Percentiles rank a stretch among this genome's conserved stretches.
phyloP scores from a whole-genome alignment of 2,113 vertebrate species.

The Pelecanus crispus region DNA sequence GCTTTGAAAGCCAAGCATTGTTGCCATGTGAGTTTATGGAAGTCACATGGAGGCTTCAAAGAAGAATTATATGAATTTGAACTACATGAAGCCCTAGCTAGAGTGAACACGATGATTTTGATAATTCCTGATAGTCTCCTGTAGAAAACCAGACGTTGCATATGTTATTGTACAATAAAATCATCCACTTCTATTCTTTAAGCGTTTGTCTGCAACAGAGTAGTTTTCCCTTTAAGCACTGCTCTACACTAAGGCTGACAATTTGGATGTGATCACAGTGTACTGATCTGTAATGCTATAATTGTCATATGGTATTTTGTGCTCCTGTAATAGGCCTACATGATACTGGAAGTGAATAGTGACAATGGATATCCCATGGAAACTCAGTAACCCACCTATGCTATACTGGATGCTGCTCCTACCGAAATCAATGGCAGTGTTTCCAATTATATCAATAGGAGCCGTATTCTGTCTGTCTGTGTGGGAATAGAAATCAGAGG shows the following conservation, averaged over 20 bases:
- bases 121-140: neutral
- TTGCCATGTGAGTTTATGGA: neutral
- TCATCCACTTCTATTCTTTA: neutral
- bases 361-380: neutral
- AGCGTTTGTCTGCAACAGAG: neutral
- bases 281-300: neutral
- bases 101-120: neutral
- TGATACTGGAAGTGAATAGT: neutral
- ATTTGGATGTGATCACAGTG: neutral
- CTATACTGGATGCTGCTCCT: neutral
- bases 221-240: neutral
- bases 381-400: neutral
- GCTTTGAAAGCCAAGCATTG: neutral
- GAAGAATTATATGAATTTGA: conserved; percentile 2
- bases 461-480: neutral
- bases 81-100: neutral
- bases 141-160: neutral
- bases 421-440: neutral
- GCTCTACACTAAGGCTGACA: neutral
- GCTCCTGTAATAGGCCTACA: neutral
- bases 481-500: neutral
- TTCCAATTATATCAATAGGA: neutral
- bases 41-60: neutral
- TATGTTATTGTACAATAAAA: neutral
- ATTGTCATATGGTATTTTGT: neutral